Conservation (phyloP, 2,797 vertebrate species). For the Phoxinus dragarum region DNA sequence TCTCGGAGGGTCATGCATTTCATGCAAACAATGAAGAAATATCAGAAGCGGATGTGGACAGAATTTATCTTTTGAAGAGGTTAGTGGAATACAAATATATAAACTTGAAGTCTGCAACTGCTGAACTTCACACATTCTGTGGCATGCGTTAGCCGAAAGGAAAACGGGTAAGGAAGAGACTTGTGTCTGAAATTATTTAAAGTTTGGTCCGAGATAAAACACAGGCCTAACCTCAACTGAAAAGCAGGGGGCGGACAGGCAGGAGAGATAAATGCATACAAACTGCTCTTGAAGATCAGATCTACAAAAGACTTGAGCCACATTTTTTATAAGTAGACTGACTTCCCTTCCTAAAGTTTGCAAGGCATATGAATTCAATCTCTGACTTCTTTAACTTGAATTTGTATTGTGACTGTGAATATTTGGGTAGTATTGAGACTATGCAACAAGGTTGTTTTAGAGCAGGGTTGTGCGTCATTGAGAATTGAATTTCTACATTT, state of each 20-base stretch:
- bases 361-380: constrained; percentile 78
- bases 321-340: constrained; percentile 73
- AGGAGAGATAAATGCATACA: constrained; percentile 56
- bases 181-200: constrained; percentile 78
- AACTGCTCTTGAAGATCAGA: constrained; percentile 66
- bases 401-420: constrained; percentile 78
- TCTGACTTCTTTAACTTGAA: constrained; percentile 76
- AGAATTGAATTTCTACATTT: neutral
- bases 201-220: constrained; percentile 79
- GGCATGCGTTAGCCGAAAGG: constrained; percentile 68
- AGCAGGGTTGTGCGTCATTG: neutral
- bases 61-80: constrained; percentile 53
- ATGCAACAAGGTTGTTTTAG: constrained; percentile 56
- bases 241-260: constrained; percentile 54
- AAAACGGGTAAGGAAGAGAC: constrained; percentile 68
- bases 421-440: constrained; percentile 70
- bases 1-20: constrained; percentile 35
- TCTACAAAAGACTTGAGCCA: constrained; percentile 68
- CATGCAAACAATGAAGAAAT: constrained; percentile 63
- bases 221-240: constrained; percentile 70
- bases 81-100: constrained; percentile 53
- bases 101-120: constrained; percentile 68
- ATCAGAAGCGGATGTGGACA: constrained; percentile 59
- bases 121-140: constrained; percentile 74
- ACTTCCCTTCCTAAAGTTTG: constrained; percentile 55